phyloP scores from a whole-genome alignment of 2,797 vertebrate species.

The Rousettus madagascariensis region DNA sequence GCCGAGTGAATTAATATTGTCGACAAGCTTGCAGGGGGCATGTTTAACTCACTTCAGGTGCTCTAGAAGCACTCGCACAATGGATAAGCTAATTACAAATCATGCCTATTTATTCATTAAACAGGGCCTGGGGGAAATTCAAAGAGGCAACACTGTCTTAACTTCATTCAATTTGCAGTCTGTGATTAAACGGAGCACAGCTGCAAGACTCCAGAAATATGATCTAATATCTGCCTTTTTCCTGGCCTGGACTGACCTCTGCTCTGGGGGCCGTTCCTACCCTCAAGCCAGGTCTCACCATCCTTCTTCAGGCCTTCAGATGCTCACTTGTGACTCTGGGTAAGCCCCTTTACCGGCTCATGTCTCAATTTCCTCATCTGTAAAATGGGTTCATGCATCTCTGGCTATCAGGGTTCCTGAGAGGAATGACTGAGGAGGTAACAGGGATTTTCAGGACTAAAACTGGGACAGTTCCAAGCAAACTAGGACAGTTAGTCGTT shows the following conservation, averaged over 20 bases:
- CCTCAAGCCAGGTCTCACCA: not conserved
- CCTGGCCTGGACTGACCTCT: not conserved
- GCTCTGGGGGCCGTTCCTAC: not conserved
- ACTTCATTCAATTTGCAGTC: conserved; percentile 78
- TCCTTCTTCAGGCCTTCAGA: not conserved
- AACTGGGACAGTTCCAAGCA: not conserved
- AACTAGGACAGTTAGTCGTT: not conserved
- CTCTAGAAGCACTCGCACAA: conserved; percentile 43
- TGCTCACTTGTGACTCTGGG: not conserved
- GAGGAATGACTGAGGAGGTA: not conserved
- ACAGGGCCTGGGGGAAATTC: conserved; percentile 79
- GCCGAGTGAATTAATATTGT: conserved; percentile 25
- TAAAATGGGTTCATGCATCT: not conserved
- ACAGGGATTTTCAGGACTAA: not conserved
- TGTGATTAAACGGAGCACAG: conserved; percentile 76
- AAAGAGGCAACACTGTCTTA: conserved; percentile 70
- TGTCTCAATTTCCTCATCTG: not conserved
- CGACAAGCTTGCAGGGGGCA: conserved; percentile 68
- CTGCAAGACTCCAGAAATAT: conserved; percentile 29
- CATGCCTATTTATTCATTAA: conserved; percentile 79
- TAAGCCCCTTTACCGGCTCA: not conserved
- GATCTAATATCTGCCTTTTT: not conserved
- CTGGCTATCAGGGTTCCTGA: not conserved
- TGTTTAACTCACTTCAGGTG: conserved; percentile 79
- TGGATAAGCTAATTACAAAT: conserved; percentile 77